Evolutionary conservation across 2,113 vertebrate species (phyloP).

Genomic region (Narcine bancroftii): DNA sequence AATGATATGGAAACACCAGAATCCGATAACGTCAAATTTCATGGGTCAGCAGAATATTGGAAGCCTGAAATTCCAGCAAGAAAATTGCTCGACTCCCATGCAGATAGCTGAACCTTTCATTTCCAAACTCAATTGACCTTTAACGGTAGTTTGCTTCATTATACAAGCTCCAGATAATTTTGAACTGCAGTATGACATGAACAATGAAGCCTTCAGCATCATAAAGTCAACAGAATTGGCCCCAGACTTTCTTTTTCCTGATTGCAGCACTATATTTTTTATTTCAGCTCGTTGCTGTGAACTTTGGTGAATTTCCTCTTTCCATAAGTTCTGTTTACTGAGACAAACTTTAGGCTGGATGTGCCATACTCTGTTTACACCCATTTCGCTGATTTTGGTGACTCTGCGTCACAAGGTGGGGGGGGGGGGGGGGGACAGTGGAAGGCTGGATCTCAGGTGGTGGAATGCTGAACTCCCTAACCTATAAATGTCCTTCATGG

Average conservation of each 20-base stretch:
- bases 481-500: too few relatives aligned
- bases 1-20: background rate
- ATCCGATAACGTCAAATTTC: background rate
- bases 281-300: background rate
- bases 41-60: background rate
- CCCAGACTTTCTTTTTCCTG: background rate
- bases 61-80: background rate
- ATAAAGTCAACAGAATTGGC: background rate
- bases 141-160: background rate
- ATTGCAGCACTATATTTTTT: background rate
- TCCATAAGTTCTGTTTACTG: background rate
- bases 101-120: background rate
- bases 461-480: too few relatives aligned
- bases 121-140: background rate
- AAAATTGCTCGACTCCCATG: background rate
- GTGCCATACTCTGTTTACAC: too few relatives aligned
- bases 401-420: too few relatives aligned
- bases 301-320: background rate
- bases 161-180: background rate
- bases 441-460: too few relatives aligned
- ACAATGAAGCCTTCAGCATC: too few relatives aligned
- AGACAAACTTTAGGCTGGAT: background rate
- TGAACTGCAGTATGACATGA: background rate
- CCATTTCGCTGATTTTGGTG: too few relatives aligned
- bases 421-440: too few relatives aligned